phyloP scores from a whole-genome alignment of 2,888 invertebrate genomes.

The Sphaerophoria taeniata region DNA sequence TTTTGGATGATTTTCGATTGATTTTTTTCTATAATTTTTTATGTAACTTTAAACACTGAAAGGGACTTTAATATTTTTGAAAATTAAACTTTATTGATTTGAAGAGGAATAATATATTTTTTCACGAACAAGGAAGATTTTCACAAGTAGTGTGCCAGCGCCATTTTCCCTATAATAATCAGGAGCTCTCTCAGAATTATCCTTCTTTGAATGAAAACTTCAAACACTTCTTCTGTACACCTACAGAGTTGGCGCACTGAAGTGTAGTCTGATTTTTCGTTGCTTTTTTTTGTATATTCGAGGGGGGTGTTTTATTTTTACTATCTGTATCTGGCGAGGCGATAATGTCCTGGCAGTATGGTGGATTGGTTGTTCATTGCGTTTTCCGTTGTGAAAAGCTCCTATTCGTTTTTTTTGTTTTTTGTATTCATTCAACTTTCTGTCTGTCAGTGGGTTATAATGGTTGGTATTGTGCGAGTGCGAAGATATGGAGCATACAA shows the following conservation, averaged over 20 bases:
- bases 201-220: slow-evolving; percentile 73
- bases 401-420: slow-evolving; percentile 18
- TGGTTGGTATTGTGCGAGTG: neutral
- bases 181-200: slow-evolving; percentile 59
- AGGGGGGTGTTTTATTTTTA: slow-evolving; percentile 54
- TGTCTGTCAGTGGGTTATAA: slow-evolving; percentile 55
- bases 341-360: slow-evolving; percentile 57
- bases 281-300: neutral
- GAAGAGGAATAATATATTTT: slow-evolving; percentile 36
- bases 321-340: slow-evolving; percentile 73
- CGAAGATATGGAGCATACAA: neutral
- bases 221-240: slow-evolving; percentile 60
- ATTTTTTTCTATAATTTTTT: neutral
- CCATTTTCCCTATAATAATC: slow-evolving; percentile 66
- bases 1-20: neutral
- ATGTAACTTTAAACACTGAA: slow-evolving; percentile 9
- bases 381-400: slow-evolving; percentile 60
- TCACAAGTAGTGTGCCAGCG: slow-evolving; percentile 69
- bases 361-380: neutral
- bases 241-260: slow-evolving; percentile 69
- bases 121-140: slow-evolving; percentile 65
- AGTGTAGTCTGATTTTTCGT: neutral
- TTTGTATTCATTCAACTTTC: slow-evolving; percentile 71
- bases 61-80: neutral
- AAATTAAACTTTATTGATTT: slow-evolving; percentile 2